phyloP scores from a whole-genome alignment of 2,113 vertebrate genomes.

The Oryctolagus cuniculus region DNA sequence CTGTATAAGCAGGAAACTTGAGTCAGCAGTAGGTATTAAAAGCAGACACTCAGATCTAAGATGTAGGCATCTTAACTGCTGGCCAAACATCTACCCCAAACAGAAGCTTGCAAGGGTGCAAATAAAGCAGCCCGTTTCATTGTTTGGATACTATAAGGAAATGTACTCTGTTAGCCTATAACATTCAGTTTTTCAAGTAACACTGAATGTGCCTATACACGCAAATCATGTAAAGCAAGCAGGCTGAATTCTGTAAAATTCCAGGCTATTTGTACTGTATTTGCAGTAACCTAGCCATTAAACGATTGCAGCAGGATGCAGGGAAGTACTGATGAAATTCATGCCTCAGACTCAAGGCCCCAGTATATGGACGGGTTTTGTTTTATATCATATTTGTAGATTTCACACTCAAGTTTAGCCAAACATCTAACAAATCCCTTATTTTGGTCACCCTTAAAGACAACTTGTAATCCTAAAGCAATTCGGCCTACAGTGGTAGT shows the following conservation, averaged over 20 bases:
- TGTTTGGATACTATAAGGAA: background rate
- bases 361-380: background rate
- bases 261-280: background rate
- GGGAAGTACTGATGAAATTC: slow-evolving; percentile 16
- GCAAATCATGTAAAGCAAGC: background rate
- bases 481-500: background rate
- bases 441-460: slow-evolving; percentile 37
- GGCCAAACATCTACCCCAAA: background rate
- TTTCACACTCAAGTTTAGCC: slow-evolving; percentile 21
- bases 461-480: slow-evolving; percentile 16
- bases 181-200: slow-evolving; percentile 2
- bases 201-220: slow-evolving; percentile 1
- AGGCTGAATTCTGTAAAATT: background rate
- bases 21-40: too few relatives aligned
- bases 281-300: slow-evolving; percentile 34
- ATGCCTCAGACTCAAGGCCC: background rate
- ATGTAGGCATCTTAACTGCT: too few relatives aligned
- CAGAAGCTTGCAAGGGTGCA: background rate
- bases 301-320: background rate
- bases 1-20: too few relatives aligned
- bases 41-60: too few relatives aligned
- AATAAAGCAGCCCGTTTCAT: background rate
- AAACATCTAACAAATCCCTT: background rate
- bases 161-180: background rate
- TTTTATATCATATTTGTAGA: background rate